These are phyloP conservation scores for Toxotes chatareus DNA, from an alignment of 2,113 vertebrate genomes.

Conservation along the genomic window DNA sequence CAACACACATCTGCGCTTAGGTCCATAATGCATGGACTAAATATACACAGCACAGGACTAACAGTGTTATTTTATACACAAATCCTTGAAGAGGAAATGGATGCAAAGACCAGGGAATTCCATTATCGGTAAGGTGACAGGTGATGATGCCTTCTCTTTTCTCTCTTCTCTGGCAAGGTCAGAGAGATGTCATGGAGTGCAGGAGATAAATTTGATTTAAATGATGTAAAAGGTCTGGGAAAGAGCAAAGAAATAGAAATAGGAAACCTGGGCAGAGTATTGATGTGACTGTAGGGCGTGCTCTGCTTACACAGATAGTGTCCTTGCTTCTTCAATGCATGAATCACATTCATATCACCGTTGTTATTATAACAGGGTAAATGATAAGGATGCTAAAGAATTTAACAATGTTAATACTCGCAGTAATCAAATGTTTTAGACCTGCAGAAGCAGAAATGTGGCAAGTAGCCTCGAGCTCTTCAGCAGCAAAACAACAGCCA, in stretches of 20 bases:
- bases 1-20: constrained; percentile 1
- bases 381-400: constrained; percentile 25
- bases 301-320: neutral
- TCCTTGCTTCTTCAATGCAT: constrained; percentile 21
- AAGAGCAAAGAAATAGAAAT: constrained; percentile 21
- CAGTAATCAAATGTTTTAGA: constrained; percentile 56
- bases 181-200: constrained; percentile 39
- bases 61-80: constrained; percentile 44
- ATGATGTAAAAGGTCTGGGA: constrained; percentile 52
- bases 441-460: constrained; percentile 57
- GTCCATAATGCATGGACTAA: constrained; percentile 35
- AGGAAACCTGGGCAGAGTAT: neutral
- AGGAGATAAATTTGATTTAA: constrained; percentile 54
- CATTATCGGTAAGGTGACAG: constrained; percentile 74
- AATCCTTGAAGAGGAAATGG: constrained; percentile 59
- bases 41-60: constrained; percentile 37
- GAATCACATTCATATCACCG: neutral
- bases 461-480: constrained; percentile 36
- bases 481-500: constrained; percentile 62
- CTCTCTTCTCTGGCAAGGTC: constrained; percentile 53
- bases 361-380: neutral
- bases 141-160: constrained; percentile 64
- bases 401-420: constrained; percentile 26
- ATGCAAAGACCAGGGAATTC: constrained; percentile 60
- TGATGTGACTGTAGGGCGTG: constrained; percentile 13